Base-by-base conservation (phyloP, 2,797 vertebrate genomes). In the Limosa lapponica region DNA sequence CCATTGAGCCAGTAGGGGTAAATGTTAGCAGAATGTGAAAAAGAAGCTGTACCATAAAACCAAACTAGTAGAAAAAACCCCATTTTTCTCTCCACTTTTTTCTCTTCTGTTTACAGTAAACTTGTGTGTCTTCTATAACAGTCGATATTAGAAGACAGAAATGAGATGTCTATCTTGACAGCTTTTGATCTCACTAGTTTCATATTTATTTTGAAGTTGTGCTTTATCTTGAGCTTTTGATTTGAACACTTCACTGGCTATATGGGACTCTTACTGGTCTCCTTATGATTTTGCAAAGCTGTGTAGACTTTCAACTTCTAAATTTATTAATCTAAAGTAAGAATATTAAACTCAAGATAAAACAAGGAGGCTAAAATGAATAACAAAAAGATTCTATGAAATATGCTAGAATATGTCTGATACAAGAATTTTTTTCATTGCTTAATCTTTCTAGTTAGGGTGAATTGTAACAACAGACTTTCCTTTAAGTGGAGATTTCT, bases 201-300 rank as follows among this genome's bases (percentile, higher is more conserved):
- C 58, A 78, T 34, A 69, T 89, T 67, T 72, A 70, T 89, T 95
- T 92, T 91, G 66, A 86, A 91, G 66, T 66, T 89, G 62, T 44
- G 25, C 44, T 54, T 88, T 78, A 43, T 72, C 39, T 65, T 66
- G 16, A 77, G 55, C 48, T 93, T 92, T 73, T 81, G 78, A 85
- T 87, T 85, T 77, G 32, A 91, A 39, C 41, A 69, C 30, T 59
- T 83, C 43, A n/a, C 41, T 36, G 62, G 72, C 19, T 86, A 18
- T 44, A 16, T 54, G 46, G 27, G 0, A 2, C 37, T 69, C 37
- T 86, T 81, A 49, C 13, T 72, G 37, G n/a, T 69, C 46, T 91
- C 30, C n/a, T 87, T 67, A 57, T 37, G 49, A 51, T 72, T 78
- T 81, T 61, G 48, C 39, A 80, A 43, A 62, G 61, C 48, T 79